A percentile compares a stretch with the other conserved stretches of the same genome.
These are phyloP conservation scores for Caenorhabditis japonica DNA, from an alignment of 2,888 invertebrate genomes.

Conservation along the genomic window DNA sequence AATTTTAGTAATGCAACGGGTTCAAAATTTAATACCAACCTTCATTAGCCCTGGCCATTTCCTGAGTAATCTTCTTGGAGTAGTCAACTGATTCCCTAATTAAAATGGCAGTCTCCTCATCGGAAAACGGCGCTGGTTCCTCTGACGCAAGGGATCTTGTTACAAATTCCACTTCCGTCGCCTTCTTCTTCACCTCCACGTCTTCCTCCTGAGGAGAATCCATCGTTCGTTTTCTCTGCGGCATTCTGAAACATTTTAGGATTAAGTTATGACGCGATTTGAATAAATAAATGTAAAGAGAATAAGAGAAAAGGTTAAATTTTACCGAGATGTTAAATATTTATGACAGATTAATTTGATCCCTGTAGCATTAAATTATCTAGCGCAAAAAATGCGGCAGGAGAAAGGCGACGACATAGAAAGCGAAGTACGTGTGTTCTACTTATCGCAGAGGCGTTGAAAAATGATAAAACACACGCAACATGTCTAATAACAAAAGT, in stretches of 20 bases:
- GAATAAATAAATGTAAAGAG: too few relatives aligned
- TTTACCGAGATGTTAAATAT: background rate
- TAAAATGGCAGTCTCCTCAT: constrained; percentile 69
- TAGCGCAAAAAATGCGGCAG: too few relatives aligned
- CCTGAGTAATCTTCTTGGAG: constrained; percentile 86
- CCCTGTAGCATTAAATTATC: background rate
- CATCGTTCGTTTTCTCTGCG: constrained; percentile 50
- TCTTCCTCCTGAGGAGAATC: constrained; percentile 36
- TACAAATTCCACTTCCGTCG: constrained; percentile 24
- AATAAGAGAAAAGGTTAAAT: too few relatives aligned
- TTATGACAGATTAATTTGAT: background rate
- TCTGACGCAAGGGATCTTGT: constrained; percentile 56
- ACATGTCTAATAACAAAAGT: constrained; percentile 24
- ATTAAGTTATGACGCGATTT: background rate
- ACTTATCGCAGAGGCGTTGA: constrained; percentile 40
- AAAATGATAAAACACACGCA: constrained; percentile 25
- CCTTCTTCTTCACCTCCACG: constrained; percentile 41
- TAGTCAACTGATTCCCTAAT: constrained; percentile 85
- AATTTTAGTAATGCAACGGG: background rate
- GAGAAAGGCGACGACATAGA: background rate
- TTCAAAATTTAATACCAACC: constrained; percentile 78
- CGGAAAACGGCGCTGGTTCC: constrained; percentile 72
- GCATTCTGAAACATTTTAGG: constrained; percentile 29
- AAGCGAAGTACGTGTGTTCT: constrained; percentile 48
- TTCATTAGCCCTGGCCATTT: constrained; percentile 86